Evolutionary conservation across 2,888 invertebrate genomes (phyloP), one percentile per base, ranked within the genome.

Genomic region (Hydriomena furcata): DNA sequence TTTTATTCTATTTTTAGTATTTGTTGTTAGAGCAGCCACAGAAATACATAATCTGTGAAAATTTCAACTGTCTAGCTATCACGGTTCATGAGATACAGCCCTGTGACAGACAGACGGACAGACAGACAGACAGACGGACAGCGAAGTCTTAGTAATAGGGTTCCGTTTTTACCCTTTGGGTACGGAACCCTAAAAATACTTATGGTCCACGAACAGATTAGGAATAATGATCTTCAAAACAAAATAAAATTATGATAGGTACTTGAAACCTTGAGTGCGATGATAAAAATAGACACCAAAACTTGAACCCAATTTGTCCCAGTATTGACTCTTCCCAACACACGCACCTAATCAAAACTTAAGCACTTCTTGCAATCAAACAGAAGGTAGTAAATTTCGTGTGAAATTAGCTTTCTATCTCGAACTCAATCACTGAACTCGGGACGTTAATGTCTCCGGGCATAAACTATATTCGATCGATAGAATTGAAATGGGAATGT

Each of bases 401-500:
- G 55, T 52, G 61, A 62, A 58, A 65, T 63, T 60, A 61, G 53
- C 55, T 61, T 59, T 56, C 60, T 54, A 60, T 59, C 58, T 59
- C 53, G 54, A 61, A 63, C 63, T 63, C 61, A 65, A 63, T 65
- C 63, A 63, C 59, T 58, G 35, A 63, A 63, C 56, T 63, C 55
- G 52, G 60, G 55, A 62, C 56, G 49, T 62, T 60, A 60, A 62
- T 60, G 60, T 60, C 63, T 55, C 58, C 58, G 52, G 59, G 59
- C 58, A 59, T 61, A 63, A 65, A 63, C 63, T 65, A 61, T 65
- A 65, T 61, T 72, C 73, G 73, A 77, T 76, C 75, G 74, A 74
- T 71, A 71, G 69, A 73, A 79, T 80, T 80, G 76, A 79, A 84
- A 84, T 83, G 81, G 78, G 79, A 77, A 84, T 81, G 76, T 70